Evolutionary conservation across 1,140 invertebrate genomes (phyloP).

Genomic region (Bombus picipes): DNA sequence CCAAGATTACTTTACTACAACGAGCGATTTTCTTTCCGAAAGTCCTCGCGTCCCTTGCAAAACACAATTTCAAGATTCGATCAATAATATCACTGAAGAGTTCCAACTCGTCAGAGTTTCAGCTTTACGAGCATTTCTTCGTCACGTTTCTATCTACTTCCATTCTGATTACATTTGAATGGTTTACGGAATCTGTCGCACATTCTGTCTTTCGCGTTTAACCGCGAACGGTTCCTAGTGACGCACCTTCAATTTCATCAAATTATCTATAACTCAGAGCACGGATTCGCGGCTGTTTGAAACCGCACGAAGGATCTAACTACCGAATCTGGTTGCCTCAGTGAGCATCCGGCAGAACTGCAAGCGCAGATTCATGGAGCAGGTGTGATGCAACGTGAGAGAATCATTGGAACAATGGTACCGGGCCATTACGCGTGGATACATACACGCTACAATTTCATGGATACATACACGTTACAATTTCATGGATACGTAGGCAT

Average conservation of each 20-base stretch:
- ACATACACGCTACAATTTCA: slow-evolving; percentile 47
- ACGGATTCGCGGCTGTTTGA: neutral
- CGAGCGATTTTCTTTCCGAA: neutral
- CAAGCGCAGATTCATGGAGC: slow-evolving; percentile 43
- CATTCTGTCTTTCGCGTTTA: neutral
- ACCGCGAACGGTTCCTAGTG: too few species aligned
- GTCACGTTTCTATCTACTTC: neutral
- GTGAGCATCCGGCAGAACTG: slow-evolving; percentile 35
- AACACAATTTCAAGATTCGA: neutral
- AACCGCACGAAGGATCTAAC: slow-evolving; percentile 8
- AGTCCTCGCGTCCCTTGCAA: neutral
- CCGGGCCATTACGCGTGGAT: slow-evolving; percentile 53
- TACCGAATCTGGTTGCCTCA: slow-evolving; percentile 27
- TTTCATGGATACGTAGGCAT: slow-evolving; percentile 47
- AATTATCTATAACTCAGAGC: neutral
- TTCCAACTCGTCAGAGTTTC: neutral
- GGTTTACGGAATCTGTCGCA: neutral
- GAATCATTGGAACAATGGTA: slow-evolving; percentile 58
- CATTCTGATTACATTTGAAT: neutral
- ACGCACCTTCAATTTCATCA: slow-evolving; percentile 1
- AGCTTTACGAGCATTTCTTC: neutral
- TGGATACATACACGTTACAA: slow-evolving; percentile 45
- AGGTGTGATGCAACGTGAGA: slow-evolving; percentile 58
- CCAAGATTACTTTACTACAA: neutral
- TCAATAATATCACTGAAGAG: neutral